Evolutionary conservation across 2,113 vertebrate species (phyloP).

Genomic region (Oenanthe oenanthe): DNA sequence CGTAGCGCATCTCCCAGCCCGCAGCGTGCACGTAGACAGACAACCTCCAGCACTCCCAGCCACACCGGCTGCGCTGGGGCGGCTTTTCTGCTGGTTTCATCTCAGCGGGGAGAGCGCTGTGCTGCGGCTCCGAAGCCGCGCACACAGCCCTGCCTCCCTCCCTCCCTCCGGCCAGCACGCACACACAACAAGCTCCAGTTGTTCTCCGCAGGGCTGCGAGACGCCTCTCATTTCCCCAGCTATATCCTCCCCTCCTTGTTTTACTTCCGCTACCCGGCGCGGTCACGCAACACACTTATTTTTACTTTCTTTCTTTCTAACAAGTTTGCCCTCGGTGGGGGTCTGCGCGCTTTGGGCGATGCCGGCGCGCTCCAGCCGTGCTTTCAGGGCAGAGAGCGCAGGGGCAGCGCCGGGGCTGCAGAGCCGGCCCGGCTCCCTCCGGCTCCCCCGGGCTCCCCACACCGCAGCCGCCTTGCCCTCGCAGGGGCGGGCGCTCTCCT

Average conservation of each 20-base stretch:
- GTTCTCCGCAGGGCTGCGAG: neutral
- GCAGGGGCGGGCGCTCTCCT: neutral
- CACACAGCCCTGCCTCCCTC: neutral
- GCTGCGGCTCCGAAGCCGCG: neutral
- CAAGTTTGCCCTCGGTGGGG: neutral
- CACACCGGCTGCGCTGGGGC: neutral
- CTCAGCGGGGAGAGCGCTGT: neutral
- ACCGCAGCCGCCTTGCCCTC: neutral
- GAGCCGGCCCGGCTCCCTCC: neutral
- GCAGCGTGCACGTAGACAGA: fast-evolving
- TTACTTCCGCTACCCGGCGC: neutral
- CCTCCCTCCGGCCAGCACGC: neutral
- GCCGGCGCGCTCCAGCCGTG: neutral
- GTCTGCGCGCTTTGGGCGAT: neutral
- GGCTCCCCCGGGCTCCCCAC: neutral
- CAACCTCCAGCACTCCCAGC: neutral
- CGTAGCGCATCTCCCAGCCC: fast-evolving
- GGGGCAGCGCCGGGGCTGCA: fast-evolving
- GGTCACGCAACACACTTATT: neutral
- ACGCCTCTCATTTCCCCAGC: neutral
- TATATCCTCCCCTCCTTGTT: neutral
- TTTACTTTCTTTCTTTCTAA: neutral
- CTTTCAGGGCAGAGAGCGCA: fast-evolving
- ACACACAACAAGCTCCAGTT: neutral
- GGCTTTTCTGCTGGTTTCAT: neutral